Percentiles rank a stretch among this genome's conserved stretches.
Evolutionary conservation across 2,797 vertebrate genomes (phyloP).

Genomic region (Mus caroli): DNA sequence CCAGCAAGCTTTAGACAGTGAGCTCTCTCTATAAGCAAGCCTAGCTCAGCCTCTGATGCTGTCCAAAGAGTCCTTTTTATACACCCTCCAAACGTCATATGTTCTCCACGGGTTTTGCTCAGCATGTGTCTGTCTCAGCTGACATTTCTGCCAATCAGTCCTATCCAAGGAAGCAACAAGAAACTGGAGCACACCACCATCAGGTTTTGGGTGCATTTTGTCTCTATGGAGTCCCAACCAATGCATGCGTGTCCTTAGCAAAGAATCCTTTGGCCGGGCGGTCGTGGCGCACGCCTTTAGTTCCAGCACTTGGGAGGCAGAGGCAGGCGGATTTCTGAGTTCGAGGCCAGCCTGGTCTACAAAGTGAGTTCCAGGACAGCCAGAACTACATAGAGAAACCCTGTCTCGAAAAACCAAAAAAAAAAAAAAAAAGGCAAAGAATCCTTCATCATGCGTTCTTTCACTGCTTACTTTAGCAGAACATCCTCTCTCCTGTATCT

Average conservation of each 20-base stretch:
- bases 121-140: not conserved
- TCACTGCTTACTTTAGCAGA: not conserved
- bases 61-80: not conserved
- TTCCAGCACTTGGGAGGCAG: too few relatives aligned
- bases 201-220: not conserved
- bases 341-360: too few relatives aligned
- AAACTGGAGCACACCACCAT: not conserved
- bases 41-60: not conserved
- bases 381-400: too few relatives aligned
- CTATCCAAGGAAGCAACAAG: not conserved
- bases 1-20: not conserved
- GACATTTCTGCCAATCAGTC: not conserved
- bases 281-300: too few relatives aligned
- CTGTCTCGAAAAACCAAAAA: too few relatives aligned
- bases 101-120: not conserved
- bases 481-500: not conserved
- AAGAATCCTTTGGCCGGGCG: not conserved
- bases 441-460: not conserved
- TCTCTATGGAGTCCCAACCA: not conserved
- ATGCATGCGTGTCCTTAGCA: not conserved
- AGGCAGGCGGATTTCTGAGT: too few relatives aligned
- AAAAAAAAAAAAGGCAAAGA: not conserved
- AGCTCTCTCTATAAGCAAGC: not conserved
- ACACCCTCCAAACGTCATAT: not conserved
- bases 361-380: too few relatives aligned